Evolutionary conservation across 2,888 invertebrate species (phyloP), one percentile per base, ranked within the genome.

Genomic region (Hirtodrosophila trivittata): DNA sequence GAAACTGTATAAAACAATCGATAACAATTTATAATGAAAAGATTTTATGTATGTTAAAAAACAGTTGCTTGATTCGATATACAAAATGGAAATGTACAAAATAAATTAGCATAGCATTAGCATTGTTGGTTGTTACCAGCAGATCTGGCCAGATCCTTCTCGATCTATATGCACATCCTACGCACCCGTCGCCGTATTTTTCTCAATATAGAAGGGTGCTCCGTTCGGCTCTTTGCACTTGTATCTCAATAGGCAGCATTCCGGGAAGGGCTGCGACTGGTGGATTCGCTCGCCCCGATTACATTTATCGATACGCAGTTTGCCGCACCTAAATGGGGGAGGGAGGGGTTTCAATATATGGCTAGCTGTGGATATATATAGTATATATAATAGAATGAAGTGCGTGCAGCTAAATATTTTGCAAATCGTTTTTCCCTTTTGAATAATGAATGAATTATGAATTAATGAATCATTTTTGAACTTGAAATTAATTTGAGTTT

Each of bases 261-360:
- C 85, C 5, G 89, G 89, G 52, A 87, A 89, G 13, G 88, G 87
- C 21, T 89, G 85, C 33, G 83, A 80, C 0, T 66, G 54, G 51
- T 81, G 56, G 6, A 89, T 75, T 51, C 90, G 82, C 10, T 89
- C 89, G 6, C 90, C 90, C 0, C 68, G 83, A 66, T 90, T 89
- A 62, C 89, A 89, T 50, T 84, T 82, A 32, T 86, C 77, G 30
- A 90, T 66, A 52, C 78, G 78, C 37, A 88, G 54, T 41, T 85
- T 89, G 26, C 90, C 89, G 57, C 89, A 89, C 0, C 89, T 90
- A 16, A 21, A 21, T n/a, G n/a, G n/a, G n/a, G n/a, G n/a, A n/a
- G n/a, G n/a, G n/a, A n/a, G n/a, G n/a, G n/a, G n/a, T n/a, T n/a
- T n/a, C n/a, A n/a, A n/a, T n/a, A n/a, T n/a, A n/a, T n/a, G n/a